Conservation (phyloP, 2,797 vertebrate species). For the Lophius americanus region DNA sequence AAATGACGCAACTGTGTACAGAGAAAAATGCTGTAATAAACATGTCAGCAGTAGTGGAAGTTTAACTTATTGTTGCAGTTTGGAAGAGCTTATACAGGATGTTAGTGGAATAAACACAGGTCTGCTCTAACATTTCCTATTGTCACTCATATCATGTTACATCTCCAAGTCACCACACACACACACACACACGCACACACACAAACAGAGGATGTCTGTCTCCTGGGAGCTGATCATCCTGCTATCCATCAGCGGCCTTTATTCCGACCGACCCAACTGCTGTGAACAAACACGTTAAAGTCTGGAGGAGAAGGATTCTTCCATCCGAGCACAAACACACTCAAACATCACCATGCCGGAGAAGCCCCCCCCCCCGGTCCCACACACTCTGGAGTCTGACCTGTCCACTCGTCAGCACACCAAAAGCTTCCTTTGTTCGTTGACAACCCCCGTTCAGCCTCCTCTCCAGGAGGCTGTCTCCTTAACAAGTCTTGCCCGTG, state of each 20-base stretch:
- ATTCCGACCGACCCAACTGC: constrained; percentile 41
- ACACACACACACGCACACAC: constrained; percentile 9
- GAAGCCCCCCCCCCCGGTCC: background rate
- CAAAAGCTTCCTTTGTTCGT: constrained; percentile 82
- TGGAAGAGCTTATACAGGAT: constrained; percentile 27
- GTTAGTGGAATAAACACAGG: constrained; percentile 41
- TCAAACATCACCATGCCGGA: constrained; percentile 26
- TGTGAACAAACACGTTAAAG: constrained; percentile 58
- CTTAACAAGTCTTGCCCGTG: constrained; percentile 69
- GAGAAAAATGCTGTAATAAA: constrained; percentile 46
- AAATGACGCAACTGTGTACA: constrained; percentile 25
- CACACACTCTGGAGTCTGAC: constrained; percentile 42
- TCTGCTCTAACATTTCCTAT: constrained; percentile 44
- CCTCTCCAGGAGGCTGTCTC: constrained; percentile 75
- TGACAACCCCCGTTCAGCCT: constrained; percentile 75
- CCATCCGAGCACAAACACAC: constrained; percentile 23
- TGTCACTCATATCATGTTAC: constrained; percentile 38
- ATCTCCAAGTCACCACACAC: constrained; percentile 24
- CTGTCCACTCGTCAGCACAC: constrained; percentile 75
- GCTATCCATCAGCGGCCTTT: constrained; percentile 44
- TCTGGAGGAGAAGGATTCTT: constrained; percentile 42
- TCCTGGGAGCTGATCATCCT: constrained; percentile 35
- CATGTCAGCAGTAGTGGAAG: constrained; percentile 44
- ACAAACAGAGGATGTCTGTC: constrained; percentile 11
- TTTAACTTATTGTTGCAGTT: constrained; percentile 25